Base-by-base conservation (phyloP, 1,140 invertebrate species). In the Papilio helenus region DNA sequence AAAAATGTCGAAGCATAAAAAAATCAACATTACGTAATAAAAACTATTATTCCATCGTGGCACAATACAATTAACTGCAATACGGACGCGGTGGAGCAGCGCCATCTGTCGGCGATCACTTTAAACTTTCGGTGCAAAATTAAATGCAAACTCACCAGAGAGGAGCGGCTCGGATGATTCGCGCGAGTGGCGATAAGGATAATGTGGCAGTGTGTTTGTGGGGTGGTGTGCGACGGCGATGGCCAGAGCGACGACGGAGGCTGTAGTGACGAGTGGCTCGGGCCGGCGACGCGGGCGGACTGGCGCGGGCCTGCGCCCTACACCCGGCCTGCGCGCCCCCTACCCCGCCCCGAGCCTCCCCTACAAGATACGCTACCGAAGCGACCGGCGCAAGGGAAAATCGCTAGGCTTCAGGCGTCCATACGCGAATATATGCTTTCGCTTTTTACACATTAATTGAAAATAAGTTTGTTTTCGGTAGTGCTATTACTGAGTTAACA, bases 61-160 rank as follows among this genome's bases (percentile, higher is more conserved):
- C 26, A 68, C 85, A 82, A 87, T 84, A 89, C 84, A 84, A 87
- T 88, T 84, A 87, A 85, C 89, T 90, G 90, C 90, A 92, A 90
- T 90, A 90, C 85, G 84, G 88, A 87, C 87, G 87, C 89, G 87
- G 83, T 49, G 76, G 26, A 26, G 34, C 81, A 88, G 80, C 89
- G 90, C 90, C 90, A 92, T 88, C 90, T 92, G 86, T 29, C 81
- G 83, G 44, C 79, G 20, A 74, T 58, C 68, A 3, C 5, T 51
- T 42, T 18, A 55, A 61, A 65, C 73, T 80, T 71, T 72, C 68
- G 44, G 23, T 26, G 46, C 34, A 72, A 42, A 80, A 81, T 79
- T 51, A 51, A 79, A 79, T 83, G 72, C 79, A 81, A 83, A 87
- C 84, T 89, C 83, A 87, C 86, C 85, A 51, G 18, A 42, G 7